Evolutionary conservation across 2,888 invertebrate genomes (phyloP), one percentile per base, ranked within the genome.

Genomic region (Crioceris asparagi): DNA sequence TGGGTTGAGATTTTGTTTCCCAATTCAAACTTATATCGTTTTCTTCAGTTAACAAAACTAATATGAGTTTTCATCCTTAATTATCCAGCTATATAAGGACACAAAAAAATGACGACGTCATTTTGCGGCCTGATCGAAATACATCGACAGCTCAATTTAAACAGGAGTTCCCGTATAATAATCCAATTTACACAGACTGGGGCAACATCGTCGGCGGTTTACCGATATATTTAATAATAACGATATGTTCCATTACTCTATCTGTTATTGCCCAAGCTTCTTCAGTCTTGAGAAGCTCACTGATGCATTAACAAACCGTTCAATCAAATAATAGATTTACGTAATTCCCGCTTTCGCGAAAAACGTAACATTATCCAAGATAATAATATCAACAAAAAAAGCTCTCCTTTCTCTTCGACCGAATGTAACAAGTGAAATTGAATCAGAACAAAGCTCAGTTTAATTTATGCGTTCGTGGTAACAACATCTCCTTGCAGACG

Each of bases 361-460:
- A 54, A 57, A 54, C 55, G 52, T 49, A 56, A 50, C 48, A 52
- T 52, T 54, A 52, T 46, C 45, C 45, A 51, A 47, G 46, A 50
- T 48, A 52, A 49, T 51, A 55, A 47, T 52, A 49, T 50, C 50
- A 50, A 49, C 48, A 48, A 48, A 53, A 54, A 52, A 47, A 48
- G 41, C 43, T 39, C 45, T 49, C 57, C 55, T 57, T 56, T 56
- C 56, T 55, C 55, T 51, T 40, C 39, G 31, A 53, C 51, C 52
- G 52, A 51, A 53, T 53, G 52, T 51, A 40, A 53, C 55, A 53
- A 56, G 55, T 53, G 57, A 56, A 57, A 57, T 55, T 54, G 44
- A 46, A 45, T 42, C 46, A 48, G 47, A 47, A 41, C 40, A 43
- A 46, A 43, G 39, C 36, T 53, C 50, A 55, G 55, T 55, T 38